These are phyloP conservation scores for Smutsia gigantea DNA, from an alignment of 2,797 vertebrate species.

Conservation along the genomic window DNA sequence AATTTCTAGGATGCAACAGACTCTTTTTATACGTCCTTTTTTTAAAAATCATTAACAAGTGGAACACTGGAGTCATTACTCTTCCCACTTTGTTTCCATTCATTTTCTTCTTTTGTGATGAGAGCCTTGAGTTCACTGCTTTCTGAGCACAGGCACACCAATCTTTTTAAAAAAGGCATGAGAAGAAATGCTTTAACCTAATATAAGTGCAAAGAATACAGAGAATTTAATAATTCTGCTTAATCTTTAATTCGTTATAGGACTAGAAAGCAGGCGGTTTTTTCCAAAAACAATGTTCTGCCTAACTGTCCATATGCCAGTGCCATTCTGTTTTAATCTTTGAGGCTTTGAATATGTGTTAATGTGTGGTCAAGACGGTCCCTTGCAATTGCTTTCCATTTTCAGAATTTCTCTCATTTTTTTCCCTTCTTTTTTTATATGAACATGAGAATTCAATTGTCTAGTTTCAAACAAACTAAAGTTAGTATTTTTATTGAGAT, in stretches of 20 bases:
- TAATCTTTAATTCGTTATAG: neutral
- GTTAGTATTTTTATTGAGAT: neutral
- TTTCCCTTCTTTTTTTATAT: neutral
- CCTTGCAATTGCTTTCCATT: neutral
- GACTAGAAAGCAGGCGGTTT: neutral
- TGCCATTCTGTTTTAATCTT: neutral
- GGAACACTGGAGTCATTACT: neutral
- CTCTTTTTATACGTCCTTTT: neutral
- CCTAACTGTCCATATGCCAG: too few species aligned
- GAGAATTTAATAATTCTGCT: neutral
- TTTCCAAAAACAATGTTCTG: neutral
- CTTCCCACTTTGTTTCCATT: neutral
- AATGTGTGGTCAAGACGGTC: too few species aligned
- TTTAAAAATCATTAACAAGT: neutral
- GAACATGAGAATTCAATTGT: neutral
- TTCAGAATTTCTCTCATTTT: neutral
- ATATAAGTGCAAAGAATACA: neutral
- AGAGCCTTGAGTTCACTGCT: neutral
- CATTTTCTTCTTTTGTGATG: neutral
- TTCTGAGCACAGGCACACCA: neutral
- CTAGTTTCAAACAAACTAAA: neutral
- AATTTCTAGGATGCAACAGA: constrained; percentile 1
- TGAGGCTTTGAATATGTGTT: neutral
- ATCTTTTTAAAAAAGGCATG: neutral
- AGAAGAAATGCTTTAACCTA: neutral